Conservation (phyloP, 2,797 vertebrate species). For the Cossypha caffra region DNA sequence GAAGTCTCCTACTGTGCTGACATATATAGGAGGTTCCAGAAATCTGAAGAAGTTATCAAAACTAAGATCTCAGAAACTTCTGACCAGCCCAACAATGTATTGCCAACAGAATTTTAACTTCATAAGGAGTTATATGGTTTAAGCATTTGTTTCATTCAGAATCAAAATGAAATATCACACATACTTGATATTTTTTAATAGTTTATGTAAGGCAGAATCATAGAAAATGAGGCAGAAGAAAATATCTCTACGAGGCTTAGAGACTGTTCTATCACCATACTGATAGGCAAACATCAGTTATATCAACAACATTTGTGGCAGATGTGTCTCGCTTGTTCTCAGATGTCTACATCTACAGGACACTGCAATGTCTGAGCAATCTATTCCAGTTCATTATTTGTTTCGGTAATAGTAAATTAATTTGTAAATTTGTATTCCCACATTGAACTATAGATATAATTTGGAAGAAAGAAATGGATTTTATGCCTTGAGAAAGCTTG, state of each 20-base stretch:
- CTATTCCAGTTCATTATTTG: neutral
- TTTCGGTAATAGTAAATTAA: neutral
- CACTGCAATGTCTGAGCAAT: neutral
- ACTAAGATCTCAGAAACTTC: neutral
- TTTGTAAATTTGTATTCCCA: neutral
- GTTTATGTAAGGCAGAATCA: neutral
- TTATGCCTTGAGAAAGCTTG: neutral
- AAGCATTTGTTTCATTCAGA: neutral
- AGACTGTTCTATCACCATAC: neutral
- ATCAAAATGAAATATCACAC: neutral
- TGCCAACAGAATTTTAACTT: neutral
- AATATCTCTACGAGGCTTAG: neutral
- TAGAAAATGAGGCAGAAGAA: neutral
- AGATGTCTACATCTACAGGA: neutral
- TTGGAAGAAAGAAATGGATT: neutral
- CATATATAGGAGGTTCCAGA: neutral
- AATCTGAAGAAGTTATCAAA: neutral
- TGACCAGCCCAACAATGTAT: neutral
- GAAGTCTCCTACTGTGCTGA: neutral
- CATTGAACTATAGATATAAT: neutral
- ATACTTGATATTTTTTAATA: neutral
- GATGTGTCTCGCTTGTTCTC: neutral
- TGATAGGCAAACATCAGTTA: neutral
- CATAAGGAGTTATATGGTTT: neutral
- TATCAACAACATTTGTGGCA: neutral